A percentile compares a stretch with the other conserved stretches of the same genome.
Evolutionary conservation across 2,797 vertebrate genomes (phyloP).

Genomic region (Centropyge bicolor): DNA sequence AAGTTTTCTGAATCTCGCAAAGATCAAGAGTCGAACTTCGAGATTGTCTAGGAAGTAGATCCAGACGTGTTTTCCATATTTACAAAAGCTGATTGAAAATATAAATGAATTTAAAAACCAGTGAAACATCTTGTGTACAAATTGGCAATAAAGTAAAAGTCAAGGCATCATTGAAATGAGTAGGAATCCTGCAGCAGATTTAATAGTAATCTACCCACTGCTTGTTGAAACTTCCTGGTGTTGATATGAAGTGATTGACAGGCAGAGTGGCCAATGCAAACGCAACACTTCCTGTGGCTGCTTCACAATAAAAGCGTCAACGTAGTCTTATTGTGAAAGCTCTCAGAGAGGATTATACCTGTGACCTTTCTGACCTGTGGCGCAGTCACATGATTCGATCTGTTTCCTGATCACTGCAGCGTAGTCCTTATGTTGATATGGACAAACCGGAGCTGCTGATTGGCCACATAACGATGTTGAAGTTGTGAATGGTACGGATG

Average conservation of each 20-base stretch:
- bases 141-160: neutral
- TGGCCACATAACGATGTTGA: conserved; percentile 20
- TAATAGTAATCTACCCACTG: neutral
- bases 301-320: conserved; percentile 1
- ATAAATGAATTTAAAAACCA: no score
- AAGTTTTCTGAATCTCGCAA: no score
- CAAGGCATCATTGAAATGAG: neutral
- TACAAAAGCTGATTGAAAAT: neutral
- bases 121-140: neutral
- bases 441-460: conserved; percentile 19
- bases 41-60: neutral
- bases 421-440: no score
- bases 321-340: neutral
- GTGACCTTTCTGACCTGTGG: neutral
- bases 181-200: neutral
- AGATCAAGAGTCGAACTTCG: neutral
- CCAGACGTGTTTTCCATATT: neutral
- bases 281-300: conserved; percentile 3
- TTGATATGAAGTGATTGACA: neutral
- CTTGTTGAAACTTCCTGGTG: neutral
- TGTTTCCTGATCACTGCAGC: neutral
- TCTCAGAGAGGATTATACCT: neutral
- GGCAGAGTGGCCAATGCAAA: neutral
- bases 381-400: neutral
- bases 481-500: conserved; percentile 33